Conservation (phyloP, 2,888 invertebrate species). For the Leucania comma region DNA sequence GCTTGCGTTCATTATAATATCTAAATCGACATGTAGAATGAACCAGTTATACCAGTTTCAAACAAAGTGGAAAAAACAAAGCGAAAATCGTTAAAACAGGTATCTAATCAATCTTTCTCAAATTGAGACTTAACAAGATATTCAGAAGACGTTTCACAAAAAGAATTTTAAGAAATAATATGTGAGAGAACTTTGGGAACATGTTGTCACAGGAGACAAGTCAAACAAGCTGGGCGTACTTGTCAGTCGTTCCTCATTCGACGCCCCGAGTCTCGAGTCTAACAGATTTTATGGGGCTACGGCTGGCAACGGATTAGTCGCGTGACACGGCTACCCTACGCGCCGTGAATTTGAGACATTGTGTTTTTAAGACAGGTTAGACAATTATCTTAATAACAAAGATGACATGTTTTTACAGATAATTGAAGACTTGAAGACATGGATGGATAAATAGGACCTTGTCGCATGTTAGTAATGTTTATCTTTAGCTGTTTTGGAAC, state of each 20-base stretch:
- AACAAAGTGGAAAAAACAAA: slow-evolving; percentile 1
- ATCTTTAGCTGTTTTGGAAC: slow-evolving; percentile 7
- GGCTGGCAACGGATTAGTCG: slow-evolving; percentile 61
- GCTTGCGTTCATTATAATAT: slow-evolving; percentile 33
- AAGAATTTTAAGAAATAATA: slow-evolving; percentile 53
- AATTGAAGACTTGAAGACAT: slow-evolving; percentile 41
- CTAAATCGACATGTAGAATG: slow-evolving; percentile 7
- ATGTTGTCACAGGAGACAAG: slow-evolving; percentile 59
- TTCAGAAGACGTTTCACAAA: slow-evolving; percentile 20
- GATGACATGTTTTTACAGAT: slow-evolving; percentile 36
- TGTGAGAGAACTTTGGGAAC: slow-evolving; percentile 33
- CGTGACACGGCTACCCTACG: slow-evolving; percentile 51
- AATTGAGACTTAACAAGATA: slow-evolving; percentile 18
- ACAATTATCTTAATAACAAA: slow-evolving; percentile 35
- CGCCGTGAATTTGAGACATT: slow-evolving; percentile 30
- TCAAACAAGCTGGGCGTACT: slow-evolving; percentile 66
- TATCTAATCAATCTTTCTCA: background rate
- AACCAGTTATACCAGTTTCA: slow-evolving; percentile 14
- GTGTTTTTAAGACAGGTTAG: slow-evolving; percentile 26
- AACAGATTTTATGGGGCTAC: slow-evolving; percentile 74
- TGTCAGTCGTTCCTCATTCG: slow-evolving; percentile 69
- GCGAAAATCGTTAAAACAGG: background rate
- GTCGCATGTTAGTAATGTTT: slow-evolving; percentile 30
- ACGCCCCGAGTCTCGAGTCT: slow-evolving; percentile 65
- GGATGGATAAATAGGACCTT: slow-evolving; percentile 18